These are phyloP conservation scores for Lipotes vexillifer DNA, from an alignment of 2,113 vertebrate species.

Conservation along the genomic window DNA sequence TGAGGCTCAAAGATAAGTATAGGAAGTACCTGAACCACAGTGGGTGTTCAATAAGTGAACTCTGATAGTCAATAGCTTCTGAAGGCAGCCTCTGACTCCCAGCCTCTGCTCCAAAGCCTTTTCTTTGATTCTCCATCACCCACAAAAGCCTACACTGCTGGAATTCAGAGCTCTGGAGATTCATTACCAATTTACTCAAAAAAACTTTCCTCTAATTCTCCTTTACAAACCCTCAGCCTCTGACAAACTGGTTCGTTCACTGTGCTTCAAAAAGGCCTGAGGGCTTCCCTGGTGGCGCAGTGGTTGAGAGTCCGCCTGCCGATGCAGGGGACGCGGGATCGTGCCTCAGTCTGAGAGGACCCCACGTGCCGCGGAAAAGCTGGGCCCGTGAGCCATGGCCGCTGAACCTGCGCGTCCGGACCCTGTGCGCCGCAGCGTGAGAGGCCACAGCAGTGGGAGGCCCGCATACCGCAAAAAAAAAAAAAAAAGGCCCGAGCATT, in stretches of 20 bases:
- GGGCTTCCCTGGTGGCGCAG: no score
- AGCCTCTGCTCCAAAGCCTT: not conserved
- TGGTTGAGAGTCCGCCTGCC: no score
- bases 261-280: not conserved
- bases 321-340: no score
- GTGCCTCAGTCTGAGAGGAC: no score
- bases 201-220: not conserved
- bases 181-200: not conserved
- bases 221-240: not conserved
- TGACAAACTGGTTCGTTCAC: not conserved
- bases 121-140: not conserved
- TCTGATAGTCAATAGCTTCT: not conserved
- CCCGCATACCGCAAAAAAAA: no score
- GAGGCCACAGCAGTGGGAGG: no score
- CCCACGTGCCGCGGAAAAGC: no score
- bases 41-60: not conserved
- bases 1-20: not conserved
- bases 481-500: not conserved
- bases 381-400: no score
- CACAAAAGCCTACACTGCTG: not conserved
- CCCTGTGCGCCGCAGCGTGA: no score
- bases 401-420: no score
- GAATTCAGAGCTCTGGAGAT: not conserved
- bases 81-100: not conserved
- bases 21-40: not conserved